These are phyloP conservation scores for Coelinius sp. DNA, from an alignment of 2,888 invertebrate species.

Conservation along the genomic window DNA sequence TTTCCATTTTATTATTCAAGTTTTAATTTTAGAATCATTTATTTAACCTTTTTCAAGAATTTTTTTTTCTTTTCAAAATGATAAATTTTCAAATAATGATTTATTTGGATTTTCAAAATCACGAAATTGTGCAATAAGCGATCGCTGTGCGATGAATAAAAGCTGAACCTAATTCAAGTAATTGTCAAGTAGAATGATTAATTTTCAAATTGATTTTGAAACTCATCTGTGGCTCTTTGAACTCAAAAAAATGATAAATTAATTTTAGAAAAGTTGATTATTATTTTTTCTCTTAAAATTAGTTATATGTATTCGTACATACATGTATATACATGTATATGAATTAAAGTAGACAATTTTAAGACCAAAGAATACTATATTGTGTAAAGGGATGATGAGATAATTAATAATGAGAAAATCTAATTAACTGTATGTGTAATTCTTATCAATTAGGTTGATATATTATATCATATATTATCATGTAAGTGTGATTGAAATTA, in stretches of 20 bases:
- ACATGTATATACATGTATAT: slow-evolving; percentile 51
- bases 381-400: slow-evolving; percentile 51
- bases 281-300: slow-evolving; percentile 44
- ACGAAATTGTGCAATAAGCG: slow-evolving; percentile 42
- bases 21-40: not conserved
- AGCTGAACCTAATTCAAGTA: not conserved
- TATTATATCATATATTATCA: slow-evolving; percentile 44
- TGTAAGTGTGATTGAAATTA: slow-evolving; percentile 26
- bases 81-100: not conserved
- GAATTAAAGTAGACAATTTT: slow-evolving; percentile 52
- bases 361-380: slow-evolving; percentile 67
- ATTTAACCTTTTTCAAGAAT: slow-evolving; percentile 6
- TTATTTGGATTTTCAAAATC: not conserved
- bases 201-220: not conserved
- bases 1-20: no score
- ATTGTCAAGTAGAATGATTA: not conserved
- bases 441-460: slow-evolving; percentile 46
- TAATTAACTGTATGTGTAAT: slow-evolving; percentile 50
- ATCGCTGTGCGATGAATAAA: slow-evolving; percentile 42
- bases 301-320: slow-evolving; percentile 45
- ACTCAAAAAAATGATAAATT: slow-evolving; percentile 20
- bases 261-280: slow-evolving; percentile 41
- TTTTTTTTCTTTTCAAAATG: slow-evolving; percentile 10
- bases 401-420: slow-evolving; percentile 43
- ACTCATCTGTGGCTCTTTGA: slow-evolving; percentile 40